phyloP scores from a whole-genome alignment of 2,113 vertebrate species.

The Gobius niger region DNA sequence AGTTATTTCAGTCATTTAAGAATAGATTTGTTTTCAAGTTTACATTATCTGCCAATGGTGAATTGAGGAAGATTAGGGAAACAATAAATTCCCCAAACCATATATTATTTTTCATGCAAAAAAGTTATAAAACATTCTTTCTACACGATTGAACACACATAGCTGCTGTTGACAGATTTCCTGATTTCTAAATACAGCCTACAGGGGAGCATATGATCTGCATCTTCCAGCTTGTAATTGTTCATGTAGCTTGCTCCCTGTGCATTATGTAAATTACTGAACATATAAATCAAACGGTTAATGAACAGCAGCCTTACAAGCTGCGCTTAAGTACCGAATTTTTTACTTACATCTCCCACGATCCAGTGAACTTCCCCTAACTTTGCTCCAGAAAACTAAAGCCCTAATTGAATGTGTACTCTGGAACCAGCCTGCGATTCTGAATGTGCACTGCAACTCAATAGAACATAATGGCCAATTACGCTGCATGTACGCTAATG shows the following conservation, averaged over 20 bases:
- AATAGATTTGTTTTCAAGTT: no score
- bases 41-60: no score
- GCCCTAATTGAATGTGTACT: slow-evolving; percentile 49
- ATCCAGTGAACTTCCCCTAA: slow-evolving; percentile 44
- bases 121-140: no score
- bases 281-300: slow-evolving; percentile 35
- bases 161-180: no score
- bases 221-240: not conserved
- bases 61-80: no score
- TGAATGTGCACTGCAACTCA: slow-evolving; percentile 51
- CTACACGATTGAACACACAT: no score
- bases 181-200: no score
- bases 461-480: slow-evolving; percentile 69
- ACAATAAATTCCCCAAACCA: no score
- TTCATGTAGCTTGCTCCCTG: not conserved
- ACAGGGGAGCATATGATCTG: no score
- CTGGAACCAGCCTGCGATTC: slow-evolving; percentile 37
- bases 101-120: no score
- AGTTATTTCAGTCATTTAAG: no score
- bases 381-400: slow-evolving; percentile 18
- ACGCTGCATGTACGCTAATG: slow-evolving; percentile 62
- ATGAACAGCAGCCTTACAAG: slow-evolving; percentile 17
- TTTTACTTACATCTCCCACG: slow-evolving; percentile 13
- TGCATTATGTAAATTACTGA: slow-evolving; percentile 38
- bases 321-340: slow-evolving; percentile 30